Evolutionary conservation across 2,888 invertebrate species (phyloP), one percentile per base, ranked within the genome.

Genomic region (Mythimna lalbum): DNA sequence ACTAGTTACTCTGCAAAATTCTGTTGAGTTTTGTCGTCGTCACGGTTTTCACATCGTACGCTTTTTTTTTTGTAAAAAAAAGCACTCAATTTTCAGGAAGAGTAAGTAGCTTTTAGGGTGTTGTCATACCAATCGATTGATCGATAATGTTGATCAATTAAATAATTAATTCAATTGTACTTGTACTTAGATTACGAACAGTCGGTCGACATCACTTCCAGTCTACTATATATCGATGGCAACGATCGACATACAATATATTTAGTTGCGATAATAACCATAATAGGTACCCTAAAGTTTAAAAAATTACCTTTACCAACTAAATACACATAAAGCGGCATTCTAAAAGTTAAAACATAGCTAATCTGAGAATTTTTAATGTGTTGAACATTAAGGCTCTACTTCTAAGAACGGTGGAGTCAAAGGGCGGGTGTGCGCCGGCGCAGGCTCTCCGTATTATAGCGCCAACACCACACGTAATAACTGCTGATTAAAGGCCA

Each of bases 381-480:
- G 69, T 68, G 73, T 68, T 65, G 56, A 64, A 69, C 63, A 74
- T 71, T 63, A 76, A 64, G 64, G 72, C 59, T 57, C 68, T 60
- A 73, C 73, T 86, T 86, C 84, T 80, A 55, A 82, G 83, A 84
- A 78, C 66, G 62, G 80, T 73, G 63, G 76, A 86, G 88, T 89
- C 88, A 87, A 88, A 89, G 87, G 86, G 88, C 87, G 85, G 76
- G 62, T 86, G 68, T 74, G 78, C 78, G 82, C 78, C 77, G 75
- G 76, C 78, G 82, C 82, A 76, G 73, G 66, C 70, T 81, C 76
- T 55, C 69, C 72, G 76, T 83, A 85, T 84, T 73, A 77, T 64
- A 82, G 64, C 77, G 82, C 82, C 81, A 66, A 78, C 76, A 81
- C 83, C 80, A 78, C 74, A 84, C 78, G 74, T 86, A 85, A 83